Evolutionary conservation across 2,113 vertebrate species (phyloP).

Genomic region (Ochotona princeps): DNA sequence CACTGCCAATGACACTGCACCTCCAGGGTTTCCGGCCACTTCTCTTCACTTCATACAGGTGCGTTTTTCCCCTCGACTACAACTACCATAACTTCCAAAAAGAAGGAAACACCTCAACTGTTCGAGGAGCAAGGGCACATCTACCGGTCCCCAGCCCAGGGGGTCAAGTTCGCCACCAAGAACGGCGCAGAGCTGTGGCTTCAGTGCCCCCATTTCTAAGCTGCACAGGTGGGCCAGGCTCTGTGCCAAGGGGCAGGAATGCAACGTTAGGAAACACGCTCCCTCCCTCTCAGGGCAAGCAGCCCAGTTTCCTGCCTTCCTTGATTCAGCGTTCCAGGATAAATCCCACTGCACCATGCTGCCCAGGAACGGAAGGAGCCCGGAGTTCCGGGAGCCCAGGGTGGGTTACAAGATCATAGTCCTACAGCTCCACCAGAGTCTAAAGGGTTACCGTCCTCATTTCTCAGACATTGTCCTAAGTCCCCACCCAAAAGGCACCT

Average conservation of each 20-base stretch:
- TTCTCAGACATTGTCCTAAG: not conserved
- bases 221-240: not conserved
- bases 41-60: not conserved
- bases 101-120: not conserved
- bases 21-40: too few relatives aligned
- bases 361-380: not conserved
- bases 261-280: not conserved
- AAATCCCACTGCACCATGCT: not conserved
- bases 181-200: not conserved
- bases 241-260: not conserved
- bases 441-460: not conserved
- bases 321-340: not conserved
- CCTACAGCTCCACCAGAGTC: not conserved
- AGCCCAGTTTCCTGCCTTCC: not conserved
- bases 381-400: not conserved
- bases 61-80: not conserved
- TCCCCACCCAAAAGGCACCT: not conserved
- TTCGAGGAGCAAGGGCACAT: conserved; percentile 26
- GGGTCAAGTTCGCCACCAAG: not conserved
- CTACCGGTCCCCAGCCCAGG: not conserved
- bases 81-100: not conserved
- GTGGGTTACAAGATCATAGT: not conserved
- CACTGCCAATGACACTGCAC: fast-evolving
- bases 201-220: not conserved
- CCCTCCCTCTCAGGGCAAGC: fast-evolving